phyloP scores from a whole-genome alignment of 2,888 invertebrate genomes.

The Papilio elwesi region DNA sequence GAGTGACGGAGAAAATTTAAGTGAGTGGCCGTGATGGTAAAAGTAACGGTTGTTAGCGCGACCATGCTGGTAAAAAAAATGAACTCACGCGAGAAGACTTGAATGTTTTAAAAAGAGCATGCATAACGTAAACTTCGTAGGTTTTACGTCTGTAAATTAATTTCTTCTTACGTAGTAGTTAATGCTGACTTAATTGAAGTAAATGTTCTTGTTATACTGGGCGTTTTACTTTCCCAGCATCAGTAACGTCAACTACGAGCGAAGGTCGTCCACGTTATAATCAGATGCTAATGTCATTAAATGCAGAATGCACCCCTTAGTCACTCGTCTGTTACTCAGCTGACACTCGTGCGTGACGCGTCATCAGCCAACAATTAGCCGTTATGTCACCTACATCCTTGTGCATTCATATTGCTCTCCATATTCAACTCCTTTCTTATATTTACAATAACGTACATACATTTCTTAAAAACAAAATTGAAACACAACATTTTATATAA shows the following conservation, averaged over 20 bases:
- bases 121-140: background rate
- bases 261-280: conserved; percentile 25
- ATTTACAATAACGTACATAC: conserved; percentile 7
- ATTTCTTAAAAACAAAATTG: too few relatives aligned
- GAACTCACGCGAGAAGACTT: background rate
- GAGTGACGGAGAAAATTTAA: too few relatives aligned
- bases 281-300: conserved; percentile 15
- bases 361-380: conserved; percentile 21
- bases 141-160: background rate
- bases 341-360: conserved; percentile 18
- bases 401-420: background rate
- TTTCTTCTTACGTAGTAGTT: background rate
- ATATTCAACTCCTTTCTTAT: conserved; percentile 12
- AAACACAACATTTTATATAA: too few relatives aligned
- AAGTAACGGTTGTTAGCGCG: too few relatives aligned
- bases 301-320: background rate
- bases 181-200: background rate
- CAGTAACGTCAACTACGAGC: conserved; percentile 10
- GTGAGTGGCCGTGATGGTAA: too few relatives aligned
- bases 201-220: background rate
- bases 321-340: conserved; percentile 19
- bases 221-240: conserved; percentile 24
- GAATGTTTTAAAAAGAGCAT: background rate
- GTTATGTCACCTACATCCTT: conserved; percentile 27
- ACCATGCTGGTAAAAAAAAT: background rate